Evolutionary conservation across 2,888 invertebrate genomes (phyloP).

Genomic region (Euspilapteryx auroguttella): DNA sequence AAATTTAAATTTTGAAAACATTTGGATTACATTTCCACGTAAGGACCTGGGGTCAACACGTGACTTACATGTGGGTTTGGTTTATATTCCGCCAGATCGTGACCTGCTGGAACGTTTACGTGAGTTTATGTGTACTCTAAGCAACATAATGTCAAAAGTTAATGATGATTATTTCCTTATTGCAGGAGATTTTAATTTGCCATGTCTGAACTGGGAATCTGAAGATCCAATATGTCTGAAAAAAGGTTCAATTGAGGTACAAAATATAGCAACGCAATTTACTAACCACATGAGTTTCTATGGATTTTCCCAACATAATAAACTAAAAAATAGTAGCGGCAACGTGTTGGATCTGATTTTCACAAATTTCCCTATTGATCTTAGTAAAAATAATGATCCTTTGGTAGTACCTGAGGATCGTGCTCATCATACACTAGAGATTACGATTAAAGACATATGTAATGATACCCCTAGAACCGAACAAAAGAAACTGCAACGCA

Average conservation of each 20-base stretch:
- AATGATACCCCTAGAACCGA: no score
- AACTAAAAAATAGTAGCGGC: neutral
- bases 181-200: neutral
- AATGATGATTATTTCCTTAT: neutral
- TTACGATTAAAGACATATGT: neutral
- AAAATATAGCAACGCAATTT: neutral
- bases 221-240: neutral
- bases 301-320: neutral
- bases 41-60: neutral
- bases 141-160: neutral
- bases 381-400: neutral
- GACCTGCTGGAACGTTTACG: neutral
- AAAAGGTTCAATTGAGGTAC: neutral
- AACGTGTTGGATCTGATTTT: constrained; percentile 1
- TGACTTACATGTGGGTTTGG: constrained; percentile 1
- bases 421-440: neutral
- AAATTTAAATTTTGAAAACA: neutral
- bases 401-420: neutral
- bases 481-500: neutral
- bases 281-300: neutral
- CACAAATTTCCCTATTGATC: neutral
- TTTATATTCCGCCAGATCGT: constrained; percentile 1
- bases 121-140: neutral
- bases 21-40: constrained; percentile 2
- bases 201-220: neutral